These are phyloP conservation scores for Mantis religiosa DNA, from an alignment of 2,888 invertebrate genomes.

Conservation along the genomic window DNA sequence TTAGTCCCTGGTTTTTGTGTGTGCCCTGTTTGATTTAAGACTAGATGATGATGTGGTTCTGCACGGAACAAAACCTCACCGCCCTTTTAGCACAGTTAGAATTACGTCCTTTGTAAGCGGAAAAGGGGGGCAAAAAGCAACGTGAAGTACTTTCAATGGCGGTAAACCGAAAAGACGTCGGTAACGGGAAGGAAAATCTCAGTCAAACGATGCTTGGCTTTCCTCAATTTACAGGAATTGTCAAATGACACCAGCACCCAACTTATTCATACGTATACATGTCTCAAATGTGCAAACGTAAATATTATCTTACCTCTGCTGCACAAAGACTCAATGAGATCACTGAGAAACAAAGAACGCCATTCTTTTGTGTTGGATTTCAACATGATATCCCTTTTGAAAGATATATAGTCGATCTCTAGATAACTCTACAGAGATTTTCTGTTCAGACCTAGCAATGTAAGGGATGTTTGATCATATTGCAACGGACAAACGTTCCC, in stretches of 20 bases:
- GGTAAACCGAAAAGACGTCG: constrained; percentile 3
- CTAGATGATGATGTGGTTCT: neutral
- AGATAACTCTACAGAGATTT: neutral
- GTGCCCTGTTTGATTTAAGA: constrained; percentile 3
- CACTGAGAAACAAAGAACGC: neutral
- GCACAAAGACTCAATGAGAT: neutral
- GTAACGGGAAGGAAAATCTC: neutral
- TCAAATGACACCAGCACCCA: neutral
- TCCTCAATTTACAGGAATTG: neutral
- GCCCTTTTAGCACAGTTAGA: constrained; percentile 4
- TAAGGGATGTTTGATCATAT: too few relatives aligned
- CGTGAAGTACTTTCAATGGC: neutral
- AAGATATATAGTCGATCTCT: neutral
- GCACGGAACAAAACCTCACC: neutral
- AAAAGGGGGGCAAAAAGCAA: neutral
- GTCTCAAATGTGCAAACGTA: neutral
- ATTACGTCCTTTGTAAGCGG: constrained; percentile 11
- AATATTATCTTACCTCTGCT: neutral
- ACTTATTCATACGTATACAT: neutral
- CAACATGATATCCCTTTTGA: neutral
- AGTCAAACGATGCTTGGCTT: neutral
- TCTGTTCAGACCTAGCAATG: neutral
- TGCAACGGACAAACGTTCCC: too few relatives aligned
- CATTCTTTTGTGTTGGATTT: neutral
- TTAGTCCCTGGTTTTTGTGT: constrained; percentile 16